phyloP scores from a whole-genome alignment of 2,888 invertebrate genomes.

The Synergus gifuensis region DNA sequence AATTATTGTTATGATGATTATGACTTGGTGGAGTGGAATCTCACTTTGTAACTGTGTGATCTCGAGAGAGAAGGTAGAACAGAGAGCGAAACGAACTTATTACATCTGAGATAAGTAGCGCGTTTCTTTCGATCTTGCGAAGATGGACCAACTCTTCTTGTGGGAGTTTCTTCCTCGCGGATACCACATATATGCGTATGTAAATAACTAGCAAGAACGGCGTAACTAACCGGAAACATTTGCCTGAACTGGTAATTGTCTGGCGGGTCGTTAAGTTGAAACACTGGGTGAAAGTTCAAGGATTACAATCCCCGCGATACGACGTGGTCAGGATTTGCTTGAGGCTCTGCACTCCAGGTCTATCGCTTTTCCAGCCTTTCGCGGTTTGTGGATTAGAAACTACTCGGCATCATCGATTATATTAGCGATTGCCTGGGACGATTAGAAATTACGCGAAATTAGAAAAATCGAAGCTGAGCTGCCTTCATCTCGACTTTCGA shows the following conservation, averaged over 20 bases:
- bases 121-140: constrained; percentile 29
- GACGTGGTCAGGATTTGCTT: constrained; percentile 61
- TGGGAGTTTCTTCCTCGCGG: constrained; percentile 43
- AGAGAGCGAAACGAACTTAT: constrained; percentile 55
- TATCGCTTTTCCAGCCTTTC: constrained; percentile 25
- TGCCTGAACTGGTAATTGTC: constrained; percentile 60
- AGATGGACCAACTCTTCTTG: constrained; percentile 19
- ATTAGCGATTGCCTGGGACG: constrained; percentile 30
- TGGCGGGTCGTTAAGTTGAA: constrained; percentile 57
- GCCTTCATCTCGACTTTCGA: constrained; percentile 4
- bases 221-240: constrained; percentile 54
- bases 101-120: constrained; percentile 54
- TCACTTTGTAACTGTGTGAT: constrained; percentile 52
- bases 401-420: constrained; percentile 37
- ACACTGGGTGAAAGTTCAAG: constrained; percentile 67
- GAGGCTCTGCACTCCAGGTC: constrained; percentile 51
- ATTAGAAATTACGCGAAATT: constrained; percentile 29
- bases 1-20: constrained; percentile 75
- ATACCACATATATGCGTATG: constrained; percentile 54
- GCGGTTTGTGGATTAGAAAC: constrained; percentile 39
- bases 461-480: background rate
- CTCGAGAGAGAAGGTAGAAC: constrained; percentile 9
- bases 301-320: constrained; percentile 66
- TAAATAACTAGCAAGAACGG: constrained; percentile 52
- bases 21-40: constrained; percentile 64